Evolutionary conservation across 2,888 invertebrate genomes (phyloP).

Genomic region (Synergus umbraculus): DNA sequence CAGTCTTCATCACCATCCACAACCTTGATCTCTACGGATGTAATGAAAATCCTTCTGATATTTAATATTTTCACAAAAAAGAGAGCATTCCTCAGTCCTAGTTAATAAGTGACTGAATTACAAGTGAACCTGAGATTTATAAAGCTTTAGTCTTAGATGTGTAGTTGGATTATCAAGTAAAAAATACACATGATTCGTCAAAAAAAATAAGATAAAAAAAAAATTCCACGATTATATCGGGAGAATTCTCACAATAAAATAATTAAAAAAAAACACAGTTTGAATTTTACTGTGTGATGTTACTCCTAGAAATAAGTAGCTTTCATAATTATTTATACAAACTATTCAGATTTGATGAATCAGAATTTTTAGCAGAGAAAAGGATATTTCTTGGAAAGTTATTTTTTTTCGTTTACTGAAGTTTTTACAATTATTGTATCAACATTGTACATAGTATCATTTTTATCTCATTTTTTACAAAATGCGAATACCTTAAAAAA

Average conservation of each 20-base stretch:
- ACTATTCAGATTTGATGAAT: neutral
- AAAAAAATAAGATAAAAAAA: neutral
- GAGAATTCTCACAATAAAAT: slow-evolving; percentile 6
- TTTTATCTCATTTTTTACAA: slow-evolving; percentile 14
- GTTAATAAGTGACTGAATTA: slow-evolving; percentile 18
- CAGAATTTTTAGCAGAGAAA: neutral
- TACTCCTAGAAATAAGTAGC: neutral
- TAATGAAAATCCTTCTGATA: neutral
- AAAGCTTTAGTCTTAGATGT: slow-evolving; percentile 24
- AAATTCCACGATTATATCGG: neutral
- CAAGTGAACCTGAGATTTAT: slow-evolving; percentile 25
- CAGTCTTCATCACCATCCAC: slow-evolving; percentile 64
- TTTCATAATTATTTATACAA: slow-evolving; percentile 17
- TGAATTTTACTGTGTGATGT: neutral
- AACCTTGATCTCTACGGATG: slow-evolving; percentile 52
- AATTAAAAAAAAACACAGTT: neutral
- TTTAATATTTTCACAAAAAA: slow-evolving; percentile 1
- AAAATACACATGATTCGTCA: neutral
- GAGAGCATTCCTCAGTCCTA: neutral
- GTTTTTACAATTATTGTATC: slow-evolving; percentile 15
- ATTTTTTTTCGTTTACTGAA: slow-evolving; percentile 3
- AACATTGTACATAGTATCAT: slow-evolving; percentile 25
- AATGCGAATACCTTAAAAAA: neutral
- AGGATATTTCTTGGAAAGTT: neutral
- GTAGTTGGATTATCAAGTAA: neutral